Evolutionary conservation across 2,113 vertebrate species (phyloP).

Genomic region (Galemys pyrenaicus): DNA sequence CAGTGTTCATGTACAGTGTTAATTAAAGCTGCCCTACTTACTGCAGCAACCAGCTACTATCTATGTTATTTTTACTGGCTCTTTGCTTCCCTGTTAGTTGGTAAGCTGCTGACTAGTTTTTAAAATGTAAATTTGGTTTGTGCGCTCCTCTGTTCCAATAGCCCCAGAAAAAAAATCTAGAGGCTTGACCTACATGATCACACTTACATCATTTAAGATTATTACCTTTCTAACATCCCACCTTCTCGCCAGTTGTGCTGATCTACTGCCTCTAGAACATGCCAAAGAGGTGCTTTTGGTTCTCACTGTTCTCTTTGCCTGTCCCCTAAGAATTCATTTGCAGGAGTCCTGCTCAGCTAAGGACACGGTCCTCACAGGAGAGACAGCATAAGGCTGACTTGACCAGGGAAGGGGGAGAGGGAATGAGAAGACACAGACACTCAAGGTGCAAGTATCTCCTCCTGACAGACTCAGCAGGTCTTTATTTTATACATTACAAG

Average conservation of each 20-base stretch:
- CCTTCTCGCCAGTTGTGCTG: not conserved
- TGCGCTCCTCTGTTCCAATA: not conserved
- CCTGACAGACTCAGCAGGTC: no score
- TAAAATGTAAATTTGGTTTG: not conserved
- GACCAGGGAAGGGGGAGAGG: no score
- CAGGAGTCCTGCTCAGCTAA: no score
- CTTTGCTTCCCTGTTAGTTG: not conserved
- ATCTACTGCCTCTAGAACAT: not conserved
- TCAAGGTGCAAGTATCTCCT: no score
- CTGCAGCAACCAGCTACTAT: not conserved
- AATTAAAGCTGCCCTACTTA: not conserved
- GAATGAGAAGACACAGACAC: no score
- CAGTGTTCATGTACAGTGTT: not conserved
- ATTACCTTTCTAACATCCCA: not conserved
- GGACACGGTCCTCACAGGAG: no score
- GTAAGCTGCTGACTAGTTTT: not conserved
- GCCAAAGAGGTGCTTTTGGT: not conserved
- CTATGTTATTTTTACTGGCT: not conserved
- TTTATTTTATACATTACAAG: no score
- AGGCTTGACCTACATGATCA: not conserved
- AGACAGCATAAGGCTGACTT: no score
- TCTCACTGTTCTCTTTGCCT: not conserved
- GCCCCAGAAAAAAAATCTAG: not conserved
- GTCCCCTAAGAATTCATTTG: not conserved
- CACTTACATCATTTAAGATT: not conserved